These are phyloP conservation scores for Uria lomvia DNA, from an alignment of 2,113 vertebrate genomes.

Conservation along the genomic window DNA sequence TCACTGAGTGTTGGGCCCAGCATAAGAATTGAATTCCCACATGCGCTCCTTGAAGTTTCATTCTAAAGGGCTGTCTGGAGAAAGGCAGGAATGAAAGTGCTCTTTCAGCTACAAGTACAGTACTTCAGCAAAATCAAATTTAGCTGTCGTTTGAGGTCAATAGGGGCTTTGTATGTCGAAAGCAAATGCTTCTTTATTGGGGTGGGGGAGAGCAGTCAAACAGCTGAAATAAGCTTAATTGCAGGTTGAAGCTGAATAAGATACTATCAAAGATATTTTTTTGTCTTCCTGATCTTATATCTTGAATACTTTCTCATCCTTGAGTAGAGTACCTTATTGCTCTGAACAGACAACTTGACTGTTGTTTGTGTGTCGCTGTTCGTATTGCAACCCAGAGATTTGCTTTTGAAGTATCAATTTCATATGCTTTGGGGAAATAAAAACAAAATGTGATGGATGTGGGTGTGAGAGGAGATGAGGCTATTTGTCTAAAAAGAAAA, in stretches of 20 bases:
- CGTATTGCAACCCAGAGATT: background rate
- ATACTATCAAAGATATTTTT: background rate
- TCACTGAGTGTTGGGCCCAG: background rate
- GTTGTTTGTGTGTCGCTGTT: background rate
- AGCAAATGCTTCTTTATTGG: background rate
- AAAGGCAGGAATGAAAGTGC: slow-evolving; percentile 40
- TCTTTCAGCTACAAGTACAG: slow-evolving; percentile 36
- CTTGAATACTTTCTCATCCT: background rate
- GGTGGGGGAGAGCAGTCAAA: background rate
- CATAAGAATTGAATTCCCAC: background rate
- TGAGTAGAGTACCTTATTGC: background rate
- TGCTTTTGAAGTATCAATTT: background rate
- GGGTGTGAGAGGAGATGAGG: background rate
- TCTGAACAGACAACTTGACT: background rate
- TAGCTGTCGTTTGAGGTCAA: slow-evolving; percentile 8
- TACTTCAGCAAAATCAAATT: slow-evolving; percentile 48
- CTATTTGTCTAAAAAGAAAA: background rate
- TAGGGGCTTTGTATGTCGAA: background rate
- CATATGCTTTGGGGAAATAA: background rate
- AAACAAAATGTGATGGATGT: background rate
- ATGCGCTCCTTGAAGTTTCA: background rate
- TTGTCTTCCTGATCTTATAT: background rate
- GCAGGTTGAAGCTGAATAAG: background rate
- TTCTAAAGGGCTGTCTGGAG: slow-evolving; percentile 22
- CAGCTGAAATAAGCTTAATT: slow-evolving; percentile 46